Base-by-base conservation (phyloP, 2,888 invertebrate genomes). In the Plebejus anna region DNA sequence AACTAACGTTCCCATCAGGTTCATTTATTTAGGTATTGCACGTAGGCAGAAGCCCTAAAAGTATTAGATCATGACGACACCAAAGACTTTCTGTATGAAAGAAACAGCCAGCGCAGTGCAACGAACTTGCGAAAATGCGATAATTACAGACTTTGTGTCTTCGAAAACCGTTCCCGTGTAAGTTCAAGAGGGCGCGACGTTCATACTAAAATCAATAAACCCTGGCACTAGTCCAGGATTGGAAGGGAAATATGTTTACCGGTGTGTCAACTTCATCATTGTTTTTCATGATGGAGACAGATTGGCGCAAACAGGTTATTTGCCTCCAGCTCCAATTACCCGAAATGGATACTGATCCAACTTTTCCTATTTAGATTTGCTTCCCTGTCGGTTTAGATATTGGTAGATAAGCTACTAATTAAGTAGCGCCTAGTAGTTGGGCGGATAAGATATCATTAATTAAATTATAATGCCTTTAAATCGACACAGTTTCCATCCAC, bases 231-330 rank as follows among this genome's bases (percentile, higher is more conserved):
- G 70, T 82, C 82, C 82, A 82, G 81, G 77, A 76, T 70, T 73
- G 76, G 78, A 78, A 78, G 79, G 78, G 80, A 81, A 81, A 81
- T 81, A 82, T 82, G 82, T 82, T 82, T 82, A 81, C 81, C 81
- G 79, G 79, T 80, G 77, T 76, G 79, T 79, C 77, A 77, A 78
- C 79, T 79, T 79, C 80, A 79, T 82, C 81, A 82, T 82, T 82
- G 82, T 82, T 82, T 82, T 82, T 82, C 80, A 78, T 80, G 80
- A 80, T 78, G 77, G 75, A 75, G 80, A 77, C 80, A 78, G 78
- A 78, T 80, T 70, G 76, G 70, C 76, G 76, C 76, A 76, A 76
- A 76, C 76, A 76, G 76, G 76, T 76, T 76, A 76, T 71, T 71
- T 76, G 42, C 71, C 57, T 70, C 42, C 36, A 70, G 51, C 36